Percentiles rank a stretch among this genome's conserved stretches.
phyloP scores from a whole-genome alignment of 1,140 invertebrate species.

The Lasioglossum albipes region DNA sequence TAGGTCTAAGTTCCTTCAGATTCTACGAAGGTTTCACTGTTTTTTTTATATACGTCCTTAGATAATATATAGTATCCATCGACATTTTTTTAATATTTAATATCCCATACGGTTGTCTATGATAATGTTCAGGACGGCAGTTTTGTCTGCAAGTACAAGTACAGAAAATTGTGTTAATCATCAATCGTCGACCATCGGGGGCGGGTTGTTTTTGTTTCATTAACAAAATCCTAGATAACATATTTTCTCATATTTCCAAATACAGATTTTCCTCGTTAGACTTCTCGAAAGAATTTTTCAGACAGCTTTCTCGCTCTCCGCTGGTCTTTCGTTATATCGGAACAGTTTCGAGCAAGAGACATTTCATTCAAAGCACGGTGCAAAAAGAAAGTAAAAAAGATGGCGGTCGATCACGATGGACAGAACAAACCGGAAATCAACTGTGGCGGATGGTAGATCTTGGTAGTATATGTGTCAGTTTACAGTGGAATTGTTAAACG shows the following conservation, averaged over 20 bases:
- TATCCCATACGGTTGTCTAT: conserved; percentile 75
- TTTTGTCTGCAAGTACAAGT: conserved; percentile 73
- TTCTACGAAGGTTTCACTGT: conserved; percentile 51
- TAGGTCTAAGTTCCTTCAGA: conserved; percentile 48
- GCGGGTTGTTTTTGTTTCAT: conserved; percentile 2
- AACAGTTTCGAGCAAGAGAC: not conserved
- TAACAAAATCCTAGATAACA: not conserved
- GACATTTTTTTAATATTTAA: conserved; percentile 55
- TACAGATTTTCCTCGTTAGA: not conserved
- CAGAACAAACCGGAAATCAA: not conserved
- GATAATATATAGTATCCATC: conserved; percentile 32
- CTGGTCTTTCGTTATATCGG: no score
- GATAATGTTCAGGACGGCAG: conserved; percentile 74
- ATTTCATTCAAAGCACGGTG: conserved; percentile 57
- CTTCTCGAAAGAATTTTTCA: not conserved
- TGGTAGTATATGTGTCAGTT: no score
- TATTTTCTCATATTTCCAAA: not conserved
- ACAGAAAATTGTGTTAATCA: conserved; percentile 63
- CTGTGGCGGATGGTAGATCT: no score
- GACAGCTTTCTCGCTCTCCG: no score
- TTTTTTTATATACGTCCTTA: conserved; percentile 20
- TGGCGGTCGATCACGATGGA: not conserved
- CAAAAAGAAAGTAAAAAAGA: conserved; percentile 61
- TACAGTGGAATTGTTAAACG: no score
- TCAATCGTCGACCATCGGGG: conserved; percentile 11